phyloP scores from a whole-genome alignment of 1,140 invertebrate species.

The Lordiphosa collinella region DNA sequence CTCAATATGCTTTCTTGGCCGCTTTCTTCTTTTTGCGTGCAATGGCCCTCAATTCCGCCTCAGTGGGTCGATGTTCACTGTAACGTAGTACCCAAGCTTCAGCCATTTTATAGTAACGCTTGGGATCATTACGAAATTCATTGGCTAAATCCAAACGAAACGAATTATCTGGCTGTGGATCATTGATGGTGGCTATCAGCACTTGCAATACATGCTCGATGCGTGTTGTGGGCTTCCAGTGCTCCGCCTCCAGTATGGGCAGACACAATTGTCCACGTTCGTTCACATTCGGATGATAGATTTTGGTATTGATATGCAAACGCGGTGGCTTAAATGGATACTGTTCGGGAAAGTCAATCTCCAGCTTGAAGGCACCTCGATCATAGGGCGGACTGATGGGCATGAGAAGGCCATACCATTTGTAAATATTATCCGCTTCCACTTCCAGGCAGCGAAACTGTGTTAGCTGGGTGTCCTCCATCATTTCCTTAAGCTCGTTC shows the following conservation, averaged over 20 bases:
- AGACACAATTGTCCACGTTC: slow-evolving; percentile 99
- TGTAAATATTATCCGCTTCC: slow-evolving; percentile 94
- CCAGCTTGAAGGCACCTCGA: slow-evolving; percentile 98
- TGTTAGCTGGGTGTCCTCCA: slow-evolving; percentile 89
- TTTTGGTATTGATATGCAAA: slow-evolving; percentile 99
- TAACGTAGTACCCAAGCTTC: slow-evolving; percentile 98
- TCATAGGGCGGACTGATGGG: slow-evolving; percentile 97
- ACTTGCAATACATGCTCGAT: slow-evolving; percentile 99
- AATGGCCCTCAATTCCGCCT: slow-evolving; percentile 72
- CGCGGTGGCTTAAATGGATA: slow-evolving; percentile 99
- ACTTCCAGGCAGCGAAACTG: slow-evolving; percentile 93
- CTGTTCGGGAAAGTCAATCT: slow-evolving; percentile 98
- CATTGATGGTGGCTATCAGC: slow-evolving; percentile 96
- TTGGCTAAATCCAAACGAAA: slow-evolving; percentile 96
- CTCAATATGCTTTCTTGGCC: slow-evolving; percentile 3
- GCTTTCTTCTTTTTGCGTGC: slow-evolving; percentile 29
- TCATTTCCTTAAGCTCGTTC: slow-evolving; percentile 91
- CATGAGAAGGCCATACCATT: slow-evolving; percentile 95
- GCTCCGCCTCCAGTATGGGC: slow-evolving; percentile 97
- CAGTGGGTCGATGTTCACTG: slow-evolving; percentile 94
- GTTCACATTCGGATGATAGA: slow-evolving; percentile 99
- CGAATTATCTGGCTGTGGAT: slow-evolving; percentile 98
- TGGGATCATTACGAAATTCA: slow-evolving; percentile 96
- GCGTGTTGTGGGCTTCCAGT: slow-evolving; percentile 99
- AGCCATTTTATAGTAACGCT: slow-evolving; percentile 98